Base-by-base conservation (phyloP, 2,113 vertebrate species). In the Motacilla alba region DNA sequence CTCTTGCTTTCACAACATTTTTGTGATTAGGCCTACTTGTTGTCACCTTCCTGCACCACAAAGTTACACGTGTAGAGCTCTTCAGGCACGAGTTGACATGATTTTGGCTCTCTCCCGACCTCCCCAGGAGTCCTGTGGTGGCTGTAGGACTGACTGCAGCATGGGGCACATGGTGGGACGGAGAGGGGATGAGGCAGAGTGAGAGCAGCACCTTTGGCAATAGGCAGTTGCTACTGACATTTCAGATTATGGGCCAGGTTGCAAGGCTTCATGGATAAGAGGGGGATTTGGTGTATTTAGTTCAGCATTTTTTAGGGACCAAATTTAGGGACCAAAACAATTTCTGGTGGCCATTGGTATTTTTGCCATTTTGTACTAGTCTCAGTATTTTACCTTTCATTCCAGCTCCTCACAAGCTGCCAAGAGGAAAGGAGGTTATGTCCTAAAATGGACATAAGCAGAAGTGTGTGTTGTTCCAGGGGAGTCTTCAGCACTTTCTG, bases 391-490 rank as follows among this genome's bases (percentile, higher is more conserved):
- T 73, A 82, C 87, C 56, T 90, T 87, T 70, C 41, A 19, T 70
- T 85, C 33, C 24, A 47, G 11, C 50, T 94, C 7, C 33, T 11
- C 30, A 52, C 33, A 67, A 70, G 43, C 67, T 94, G 55, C 68
- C 50, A 70, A 59, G 75, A 68, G 55, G 44, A 79, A 91, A 59
- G 20, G 64, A 90, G 72, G 44, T 77, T 90, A 16, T 73, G 13
- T 74, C 84, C 75, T 93, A 74, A 93, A 90, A 93, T 90, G 84
- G 90, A 33, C 41, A 28, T 76, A 85, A 82, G 19, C 66, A 74
- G 63, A 66, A 83, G 35, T 79, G n/a, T 78, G n/a, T 53, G 16
- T 30, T 80, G 16, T 58, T 96, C 37, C 46, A 59, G 37, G 39
- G 53, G 28, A 83, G 46, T 22, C n/a, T 88, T 59, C 30, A 69